Evolutionary conservation across 2,797 vertebrate genomes (phyloP).

Genomic region (Capromys pilorides): DNA sequence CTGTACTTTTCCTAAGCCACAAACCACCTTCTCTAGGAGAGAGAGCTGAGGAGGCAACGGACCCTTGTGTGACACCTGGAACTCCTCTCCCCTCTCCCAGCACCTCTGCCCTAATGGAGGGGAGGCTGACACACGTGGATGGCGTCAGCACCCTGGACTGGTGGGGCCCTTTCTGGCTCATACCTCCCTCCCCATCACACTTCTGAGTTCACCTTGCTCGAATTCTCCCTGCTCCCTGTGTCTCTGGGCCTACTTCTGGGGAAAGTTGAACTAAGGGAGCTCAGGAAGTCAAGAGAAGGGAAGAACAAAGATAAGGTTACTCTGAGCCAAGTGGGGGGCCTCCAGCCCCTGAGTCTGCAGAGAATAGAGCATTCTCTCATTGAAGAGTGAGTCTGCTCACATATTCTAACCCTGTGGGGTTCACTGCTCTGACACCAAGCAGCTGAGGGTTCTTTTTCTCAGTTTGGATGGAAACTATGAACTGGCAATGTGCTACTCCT

Average conservation of each 20-base stretch:
- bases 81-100: not conserved
- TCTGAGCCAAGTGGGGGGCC: not conserved
- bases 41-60: no score
- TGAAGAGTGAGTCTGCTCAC: no score
- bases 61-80: no score
- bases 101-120: not conserved
- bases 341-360: not conserved
- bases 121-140: not conserved
- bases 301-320: not conserved
- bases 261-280: not conserved
- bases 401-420: not conserved
- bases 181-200: not conserved
- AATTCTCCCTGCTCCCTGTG: not conserved
- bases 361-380: not conserved
- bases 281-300: not conserved
- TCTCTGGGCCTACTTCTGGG: not conserved
- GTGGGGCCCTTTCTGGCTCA: not conserved
- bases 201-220: not conserved
- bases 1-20: not conserved
- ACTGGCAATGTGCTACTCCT: not conserved
- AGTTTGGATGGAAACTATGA: not conserved
- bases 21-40: not conserved
- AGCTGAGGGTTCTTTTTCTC: not conserved
- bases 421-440: not conserved
- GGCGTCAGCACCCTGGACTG: rapidly evolving